These are phyloP conservation scores for Mixornis gularis DNA, from an alignment of 2,113 vertebrate genomes.

Conservation along the genomic window DNA sequence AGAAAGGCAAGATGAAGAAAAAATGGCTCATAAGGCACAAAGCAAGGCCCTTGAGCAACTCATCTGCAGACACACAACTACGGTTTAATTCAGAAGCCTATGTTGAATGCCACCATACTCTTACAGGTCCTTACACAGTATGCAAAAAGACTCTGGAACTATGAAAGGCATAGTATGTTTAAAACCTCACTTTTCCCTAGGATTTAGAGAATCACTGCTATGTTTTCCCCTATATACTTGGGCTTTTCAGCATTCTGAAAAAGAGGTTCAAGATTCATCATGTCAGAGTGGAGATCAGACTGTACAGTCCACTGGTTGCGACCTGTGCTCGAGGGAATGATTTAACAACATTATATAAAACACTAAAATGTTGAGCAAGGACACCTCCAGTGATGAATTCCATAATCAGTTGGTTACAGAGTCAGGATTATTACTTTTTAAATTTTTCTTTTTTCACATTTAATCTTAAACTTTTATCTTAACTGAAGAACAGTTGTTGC, in stretches of 20 bases:
- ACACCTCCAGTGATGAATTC: neutral
- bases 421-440: neutral
- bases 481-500: neutral
- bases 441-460: neutral
- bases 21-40: neutral
- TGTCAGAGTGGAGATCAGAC: neutral
- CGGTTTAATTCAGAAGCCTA: neutral
- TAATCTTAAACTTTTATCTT: neutral
- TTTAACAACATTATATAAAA: neutral
- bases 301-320: neutral
- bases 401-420: neutral
- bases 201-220: neutral
- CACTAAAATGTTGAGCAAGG: neutral
- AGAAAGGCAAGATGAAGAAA: neutral
- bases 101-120: neutral
- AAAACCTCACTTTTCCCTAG: fast-evolving
- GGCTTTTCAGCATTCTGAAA: neutral
- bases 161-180: neutral
- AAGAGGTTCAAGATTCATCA: neutral
- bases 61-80: neutral
- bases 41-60: neutral
- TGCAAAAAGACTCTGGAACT: neutral
- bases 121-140: neutral
- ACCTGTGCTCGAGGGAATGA: neutral
- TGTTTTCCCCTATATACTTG: neutral